phyloP scores from a whole-genome alignment of 2,113 vertebrate genomes.

The Hippocampus mohnikei region DNA sequence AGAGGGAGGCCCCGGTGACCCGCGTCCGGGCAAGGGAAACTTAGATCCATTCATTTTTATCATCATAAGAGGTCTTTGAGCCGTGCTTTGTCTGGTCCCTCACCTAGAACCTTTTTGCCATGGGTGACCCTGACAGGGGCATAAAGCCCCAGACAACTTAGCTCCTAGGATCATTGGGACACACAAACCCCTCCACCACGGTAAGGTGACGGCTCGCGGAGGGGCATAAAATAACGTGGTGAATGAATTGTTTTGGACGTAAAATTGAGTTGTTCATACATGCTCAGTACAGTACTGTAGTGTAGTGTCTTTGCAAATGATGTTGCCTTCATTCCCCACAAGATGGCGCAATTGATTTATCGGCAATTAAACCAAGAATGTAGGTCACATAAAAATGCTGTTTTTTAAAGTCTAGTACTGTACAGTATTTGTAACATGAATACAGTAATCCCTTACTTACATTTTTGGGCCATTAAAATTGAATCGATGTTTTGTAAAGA shows the following conservation, averaged over 20 bases:
- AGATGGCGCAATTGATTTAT: slow-evolving; percentile 20
- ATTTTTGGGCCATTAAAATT: neutral
- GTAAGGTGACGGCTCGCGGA: no score
- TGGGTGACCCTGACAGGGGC: no score
- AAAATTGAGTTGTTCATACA: neutral
- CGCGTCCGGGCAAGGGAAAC: no score
- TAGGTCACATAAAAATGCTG: slow-evolving; percentile 9
- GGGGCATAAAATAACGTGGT: neutral
- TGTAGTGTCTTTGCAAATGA: neutral
- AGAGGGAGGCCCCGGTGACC: no score
- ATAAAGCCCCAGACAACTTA: no score
- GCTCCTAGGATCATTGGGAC: no score
- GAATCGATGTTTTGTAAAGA: neutral
- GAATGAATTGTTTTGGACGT: no score
- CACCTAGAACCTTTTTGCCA: no score
- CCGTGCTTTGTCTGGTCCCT: no score
- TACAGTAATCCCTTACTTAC: neutral
- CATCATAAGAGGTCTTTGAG: no score
- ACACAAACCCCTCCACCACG: no score
- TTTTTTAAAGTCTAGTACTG: neutral
- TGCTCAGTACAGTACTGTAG: neutral
- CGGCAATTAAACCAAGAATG: slow-evolving; percentile 3
- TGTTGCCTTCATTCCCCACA: neutral
- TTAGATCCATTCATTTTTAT: no score
- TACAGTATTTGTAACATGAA: neutral